phyloP scores from a whole-genome alignment of 2,888 invertebrate species.

The Platycheirus albimanus region DNA sequence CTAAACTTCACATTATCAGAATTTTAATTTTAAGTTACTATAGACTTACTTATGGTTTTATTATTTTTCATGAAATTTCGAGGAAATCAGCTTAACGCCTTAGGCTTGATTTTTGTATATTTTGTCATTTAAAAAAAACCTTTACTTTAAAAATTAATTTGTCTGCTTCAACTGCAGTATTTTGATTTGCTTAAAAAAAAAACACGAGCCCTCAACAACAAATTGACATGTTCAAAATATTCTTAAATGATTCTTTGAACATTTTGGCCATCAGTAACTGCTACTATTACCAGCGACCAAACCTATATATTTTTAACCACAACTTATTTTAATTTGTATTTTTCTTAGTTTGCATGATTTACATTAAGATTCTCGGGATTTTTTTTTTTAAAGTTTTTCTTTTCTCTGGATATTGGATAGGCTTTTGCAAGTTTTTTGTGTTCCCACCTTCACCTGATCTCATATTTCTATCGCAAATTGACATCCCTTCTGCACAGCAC shows the following conservation, averaged over 20 bases:
- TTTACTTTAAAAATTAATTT: no score
- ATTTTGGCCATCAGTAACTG: not conserved
- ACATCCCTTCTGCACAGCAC: slow-evolving; percentile 23
- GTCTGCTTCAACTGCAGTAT: no score
- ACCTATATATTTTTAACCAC: slow-evolving; percentile 40
- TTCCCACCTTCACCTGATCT: slow-evolving; percentile 18
- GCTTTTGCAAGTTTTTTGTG: slow-evolving; percentile 24
- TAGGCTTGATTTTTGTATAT: no score
- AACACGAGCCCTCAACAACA: no score
- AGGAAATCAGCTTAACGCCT: no score
- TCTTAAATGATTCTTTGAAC: no score
- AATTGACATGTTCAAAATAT: no score
- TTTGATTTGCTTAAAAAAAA: no score
- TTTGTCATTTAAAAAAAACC: no score
- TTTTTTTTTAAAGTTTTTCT: slow-evolving; percentile 15
- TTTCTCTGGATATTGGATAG: slow-evolving; percentile 16
- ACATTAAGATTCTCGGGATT: not conserved
- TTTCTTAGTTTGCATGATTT: not conserved
- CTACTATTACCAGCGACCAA: no score
- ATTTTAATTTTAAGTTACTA: not conserved
- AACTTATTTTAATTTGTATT: not conserved
- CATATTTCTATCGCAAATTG: slow-evolving; percentile 34
- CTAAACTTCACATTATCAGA: not conserved
- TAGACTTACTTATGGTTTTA: not conserved
- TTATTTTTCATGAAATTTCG: no score